Conservation (phyloP, 2,888 invertebrate genomes). For the Branchellion lobata region DNA sequence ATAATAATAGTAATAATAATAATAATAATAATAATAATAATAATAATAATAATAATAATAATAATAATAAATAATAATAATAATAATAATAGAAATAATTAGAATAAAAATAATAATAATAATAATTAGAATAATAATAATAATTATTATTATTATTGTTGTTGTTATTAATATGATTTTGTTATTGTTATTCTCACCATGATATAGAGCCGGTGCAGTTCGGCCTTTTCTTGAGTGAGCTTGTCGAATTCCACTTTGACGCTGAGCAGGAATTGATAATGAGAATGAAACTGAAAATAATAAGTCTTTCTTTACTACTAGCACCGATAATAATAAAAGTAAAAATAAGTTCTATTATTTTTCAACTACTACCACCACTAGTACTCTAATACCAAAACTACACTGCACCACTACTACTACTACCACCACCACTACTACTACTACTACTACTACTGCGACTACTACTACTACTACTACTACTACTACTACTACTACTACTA, state of each 20-base stretch:
- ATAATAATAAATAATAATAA: conserved; percentile 7
- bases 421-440: conserved; percentile 12
- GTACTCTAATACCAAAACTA: no score
- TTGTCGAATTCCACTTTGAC: conserved; percentile 96
- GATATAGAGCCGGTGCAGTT: conserved; percentile 97
- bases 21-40: no score
- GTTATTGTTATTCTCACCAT: conserved; percentile 74
- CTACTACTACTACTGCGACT: conserved; percentile 19
- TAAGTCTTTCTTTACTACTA: no score
- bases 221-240: conserved; percentile 92
- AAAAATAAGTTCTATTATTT: no score
- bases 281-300: not conserved
- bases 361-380: no score
- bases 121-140: not conserved
- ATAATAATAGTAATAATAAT: no score
- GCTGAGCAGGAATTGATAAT: conserved; percentile 66
- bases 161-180: no score
- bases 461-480: conserved; percentile 29
- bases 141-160: not conserved
- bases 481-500: conserved; percentile 23
- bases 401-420: conserved; percentile 13
- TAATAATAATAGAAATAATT: not conserved
- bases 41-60: no score
- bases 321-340: no score
- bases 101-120: not conserved